These are phyloP conservation scores for Vannuccia rotundouncinata DNA, from an alignment of 2,888 invertebrate species.

Conservation along the genomic window DNA sequence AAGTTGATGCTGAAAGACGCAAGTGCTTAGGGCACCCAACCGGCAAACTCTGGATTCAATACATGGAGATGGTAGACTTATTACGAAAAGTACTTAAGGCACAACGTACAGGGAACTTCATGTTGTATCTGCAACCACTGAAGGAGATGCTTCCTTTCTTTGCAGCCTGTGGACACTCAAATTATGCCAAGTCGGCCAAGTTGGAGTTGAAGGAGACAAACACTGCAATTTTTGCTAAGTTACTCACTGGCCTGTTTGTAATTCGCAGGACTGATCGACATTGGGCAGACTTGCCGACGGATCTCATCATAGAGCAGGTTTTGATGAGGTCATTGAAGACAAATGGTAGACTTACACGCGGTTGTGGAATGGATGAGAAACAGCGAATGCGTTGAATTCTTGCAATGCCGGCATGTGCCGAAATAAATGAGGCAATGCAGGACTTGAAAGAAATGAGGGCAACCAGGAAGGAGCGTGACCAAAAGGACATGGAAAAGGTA, in stretches of 20 bases:
- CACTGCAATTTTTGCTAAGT: background rate
- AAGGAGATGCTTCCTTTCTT: conserved; percentile 1
- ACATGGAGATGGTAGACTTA: conserved; percentile 43
- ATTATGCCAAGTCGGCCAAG: conserved; percentile 20
- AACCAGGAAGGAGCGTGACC: background rate
- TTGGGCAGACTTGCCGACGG: background rate
- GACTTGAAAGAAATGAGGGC: conserved; percentile 1
- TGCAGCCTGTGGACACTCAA: background rate
- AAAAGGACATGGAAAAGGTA: background rate
- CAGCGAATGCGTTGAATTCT: background rate
- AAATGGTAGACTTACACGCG: conserved; percentile 1
- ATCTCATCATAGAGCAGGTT: conserved; percentile 3
- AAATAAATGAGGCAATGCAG: background rate
- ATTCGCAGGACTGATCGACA: background rate
- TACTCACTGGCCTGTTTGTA: background rate
- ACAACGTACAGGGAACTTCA: conserved; percentile 29
- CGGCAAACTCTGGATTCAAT: conserved; percentile 42
- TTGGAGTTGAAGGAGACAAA: background rate
- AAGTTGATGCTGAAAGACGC: background rate
- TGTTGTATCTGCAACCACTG: background rate
- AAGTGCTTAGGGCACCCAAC: conserved; percentile 25
- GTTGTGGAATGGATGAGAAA: background rate
- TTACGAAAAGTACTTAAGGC: conserved; percentile 42
- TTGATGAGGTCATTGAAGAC: conserved; percentile 8
- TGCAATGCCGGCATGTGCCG: background rate